phyloP scores from a whole-genome alignment of 2,797 vertebrate species.

The Phalloptychus januarius region DNA sequence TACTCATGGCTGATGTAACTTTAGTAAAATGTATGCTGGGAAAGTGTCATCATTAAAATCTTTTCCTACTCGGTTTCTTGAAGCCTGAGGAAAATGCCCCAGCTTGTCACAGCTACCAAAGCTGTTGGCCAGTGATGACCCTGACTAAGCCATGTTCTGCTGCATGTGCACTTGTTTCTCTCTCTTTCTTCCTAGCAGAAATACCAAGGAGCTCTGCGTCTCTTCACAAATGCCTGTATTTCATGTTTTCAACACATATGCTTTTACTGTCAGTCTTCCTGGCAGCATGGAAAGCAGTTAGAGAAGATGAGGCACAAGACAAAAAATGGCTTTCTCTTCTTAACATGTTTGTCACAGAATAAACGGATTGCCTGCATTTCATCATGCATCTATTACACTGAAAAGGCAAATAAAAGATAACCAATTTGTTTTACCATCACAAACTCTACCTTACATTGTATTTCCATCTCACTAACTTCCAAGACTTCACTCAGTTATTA shows the following conservation, averaged over 20 bases:
- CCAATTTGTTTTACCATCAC: slow-evolving; percentile 57
- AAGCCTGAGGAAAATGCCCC: slow-evolving; percentile 71
- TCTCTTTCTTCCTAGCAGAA: slow-evolving; percentile 57
- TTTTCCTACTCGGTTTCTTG: slow-evolving; percentile 62
- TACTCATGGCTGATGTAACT: slow-evolving; percentile 47
- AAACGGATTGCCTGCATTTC: slow-evolving; percentile 45
- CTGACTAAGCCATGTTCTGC: slow-evolving; percentile 78
- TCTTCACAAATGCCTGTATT: slow-evolving; percentile 70
- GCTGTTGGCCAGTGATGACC: slow-evolving; percentile 74
- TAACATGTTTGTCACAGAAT: slow-evolving; percentile 61
- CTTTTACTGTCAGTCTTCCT: slow-evolving; percentile 58
- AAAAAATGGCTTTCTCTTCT: slow-evolving; percentile 44
- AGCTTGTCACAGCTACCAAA: slow-evolving; percentile 68
- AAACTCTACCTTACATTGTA: slow-evolving; percentile 38
- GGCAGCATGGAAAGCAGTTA: slow-evolving; percentile 49
- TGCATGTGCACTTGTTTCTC: slow-evolving; percentile 55
- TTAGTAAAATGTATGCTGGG: slow-evolving; percentile 62
- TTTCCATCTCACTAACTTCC: slow-evolving; percentile 40
- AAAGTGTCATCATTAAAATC: slow-evolving; percentile 46
- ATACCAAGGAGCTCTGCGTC: slow-evolving; percentile 67
- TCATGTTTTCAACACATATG: slow-evolving; percentile 70
- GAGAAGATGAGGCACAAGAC: not conserved
- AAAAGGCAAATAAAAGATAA: slow-evolving; percentile 42
- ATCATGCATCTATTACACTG: slow-evolving; percentile 52
- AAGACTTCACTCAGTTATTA: slow-evolving; percentile 17